Evolutionary conservation across 2,797 vertebrate species (phyloP).

Genomic region (Enteromius paludinosus): DNA sequence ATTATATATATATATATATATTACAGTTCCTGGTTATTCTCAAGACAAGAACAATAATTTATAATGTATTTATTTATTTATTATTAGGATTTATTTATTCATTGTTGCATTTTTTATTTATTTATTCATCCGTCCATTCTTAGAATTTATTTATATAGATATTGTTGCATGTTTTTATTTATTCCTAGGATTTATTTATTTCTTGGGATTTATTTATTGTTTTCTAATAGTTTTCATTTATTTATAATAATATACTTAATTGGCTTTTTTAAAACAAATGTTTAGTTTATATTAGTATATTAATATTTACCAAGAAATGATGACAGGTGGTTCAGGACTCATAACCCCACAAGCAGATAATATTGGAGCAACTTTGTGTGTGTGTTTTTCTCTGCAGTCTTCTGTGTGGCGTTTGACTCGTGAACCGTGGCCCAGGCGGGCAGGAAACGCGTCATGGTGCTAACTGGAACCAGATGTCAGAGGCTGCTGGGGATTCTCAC

Average conservation of each 20-base stretch:
- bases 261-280: neutral
- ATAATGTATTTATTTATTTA: neutral
- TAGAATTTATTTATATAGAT: neutral
- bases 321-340: constrained; percentile 20
- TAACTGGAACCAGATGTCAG: constrained; percentile 86
- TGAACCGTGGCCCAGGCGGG: constrained; percentile 71
- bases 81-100: neutral
- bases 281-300: neutral
- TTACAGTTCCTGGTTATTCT: neutral
- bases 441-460: constrained; percentile 84
- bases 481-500: constrained; percentile 81
- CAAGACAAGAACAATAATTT: neutral
- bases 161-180: neutral
- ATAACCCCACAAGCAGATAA: constrained; percentile 45
- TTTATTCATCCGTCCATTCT: neutral
- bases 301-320: neutral
- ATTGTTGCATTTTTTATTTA: neutral
- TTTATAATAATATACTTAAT: neutral
- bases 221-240: neutral
- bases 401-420: constrained; percentile 69
- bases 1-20: no score
- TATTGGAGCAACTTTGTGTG: constrained; percentile 42
- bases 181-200: neutral
- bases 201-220: neutral
- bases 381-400: constrained; percentile 53